Percentiles rank a stretch among this genome's conserved stretches.
Conservation (phyloP, 2,888 invertebrate species). For the Lycia hirtaria region DNA sequence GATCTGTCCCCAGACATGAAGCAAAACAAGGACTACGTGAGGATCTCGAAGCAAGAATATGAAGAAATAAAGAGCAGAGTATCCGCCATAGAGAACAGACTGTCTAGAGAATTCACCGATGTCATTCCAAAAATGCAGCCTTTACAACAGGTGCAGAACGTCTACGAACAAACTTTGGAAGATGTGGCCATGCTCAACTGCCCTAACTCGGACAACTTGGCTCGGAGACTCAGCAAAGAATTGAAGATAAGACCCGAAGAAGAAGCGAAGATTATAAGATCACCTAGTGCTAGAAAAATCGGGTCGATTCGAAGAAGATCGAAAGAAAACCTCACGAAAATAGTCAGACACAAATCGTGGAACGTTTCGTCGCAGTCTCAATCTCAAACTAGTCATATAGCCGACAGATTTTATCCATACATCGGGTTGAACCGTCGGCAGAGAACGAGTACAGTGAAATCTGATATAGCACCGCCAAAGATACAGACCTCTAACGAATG, state of each 20-base stretch:
- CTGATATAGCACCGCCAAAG: constrained; percentile 56
- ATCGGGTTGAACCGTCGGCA: constrained; percentile 77
- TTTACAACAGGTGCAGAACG: constrained; percentile 88
- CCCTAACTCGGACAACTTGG: constrained; percentile 89
- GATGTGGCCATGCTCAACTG: constrained; percentile 88
- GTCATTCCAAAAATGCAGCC: constrained; percentile 80
- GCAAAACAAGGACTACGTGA: constrained; percentile 86
- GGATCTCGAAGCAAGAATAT: constrained; percentile 90
- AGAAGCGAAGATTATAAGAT: constrained; percentile 89
- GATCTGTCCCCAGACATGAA: constrained; percentile 74
- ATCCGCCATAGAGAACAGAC: constrained; percentile 88
- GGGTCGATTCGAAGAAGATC: constrained; percentile 90
- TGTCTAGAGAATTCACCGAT: constrained; percentile 88
- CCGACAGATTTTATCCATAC: constrained; percentile 82
- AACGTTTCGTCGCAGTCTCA: constrained; percentile 81
- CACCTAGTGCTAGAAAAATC: constrained; percentile 93
- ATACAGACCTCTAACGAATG: constrained; percentile 57
- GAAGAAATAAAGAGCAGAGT: constrained; percentile 92
- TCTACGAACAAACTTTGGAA: constrained; percentile 90
- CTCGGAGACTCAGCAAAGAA: constrained; percentile 89
- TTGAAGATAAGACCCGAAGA: constrained; percentile 89
- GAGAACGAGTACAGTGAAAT: constrained; percentile 69
- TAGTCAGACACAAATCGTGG: constrained; percentile 88
- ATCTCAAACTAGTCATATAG: constrained; percentile 70
- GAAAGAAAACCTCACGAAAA: constrained; percentile 85